A percentile compares a stretch with the other conserved stretches of the same genome.
Evolutionary conservation across 2,888 invertebrate species (phyloP).

Genomic region (Orchesella flavescens): DNA sequence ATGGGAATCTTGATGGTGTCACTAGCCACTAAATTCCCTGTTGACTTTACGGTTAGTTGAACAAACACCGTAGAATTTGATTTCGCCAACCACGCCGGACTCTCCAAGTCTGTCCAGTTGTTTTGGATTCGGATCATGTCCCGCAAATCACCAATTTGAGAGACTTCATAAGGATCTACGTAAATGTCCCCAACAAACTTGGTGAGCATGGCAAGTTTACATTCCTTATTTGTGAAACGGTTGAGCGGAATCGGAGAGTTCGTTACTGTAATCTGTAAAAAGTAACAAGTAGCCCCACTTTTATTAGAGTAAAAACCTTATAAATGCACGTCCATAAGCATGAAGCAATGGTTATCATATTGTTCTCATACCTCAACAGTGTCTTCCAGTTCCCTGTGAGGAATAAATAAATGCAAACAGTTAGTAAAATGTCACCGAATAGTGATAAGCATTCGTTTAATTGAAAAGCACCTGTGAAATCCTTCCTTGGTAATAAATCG

Average conservation of each 20-base stretch:
- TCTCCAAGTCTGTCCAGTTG: slow-evolving; percentile 71
- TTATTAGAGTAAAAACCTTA: too few species aligned
- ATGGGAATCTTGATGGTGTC: slow-evolving; percentile 74
- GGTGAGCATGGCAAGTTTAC: slow-evolving; percentile 66
- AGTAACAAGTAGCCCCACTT: background rate
- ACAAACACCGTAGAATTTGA: slow-evolving; percentile 70
- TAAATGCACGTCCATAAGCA: too few species aligned
- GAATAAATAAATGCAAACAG: slow-evolving; percentile 15
- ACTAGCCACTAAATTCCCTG: slow-evolving; percentile 70
- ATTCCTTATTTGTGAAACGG: slow-evolving; percentile 67
- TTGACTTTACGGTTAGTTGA: slow-evolving; percentile 65
- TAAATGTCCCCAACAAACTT: slow-evolving; percentile 67
- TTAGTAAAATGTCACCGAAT: background rate
- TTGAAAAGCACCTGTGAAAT: slow-evolving; percentile 75
- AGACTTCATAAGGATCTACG: slow-evolving; percentile 71
- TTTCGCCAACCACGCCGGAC: slow-evolving; percentile 68
- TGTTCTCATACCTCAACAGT: slow-evolving; percentile 75
- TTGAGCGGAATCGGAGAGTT: slow-evolving; percentile 68
- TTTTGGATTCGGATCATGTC: slow-evolving; percentile 67
- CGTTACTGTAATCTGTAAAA: slow-evolving; percentile 67
- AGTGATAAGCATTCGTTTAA: too few species aligned
- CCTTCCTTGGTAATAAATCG: slow-evolving; percentile 75
- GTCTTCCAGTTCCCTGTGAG: slow-evolving; percentile 75
- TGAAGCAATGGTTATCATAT: too few species aligned
- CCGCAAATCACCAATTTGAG: slow-evolving; percentile 55